phyloP scores from a whole-genome alignment of 2,888 invertebrate species.

The Zonitis immaculata region DNA sequence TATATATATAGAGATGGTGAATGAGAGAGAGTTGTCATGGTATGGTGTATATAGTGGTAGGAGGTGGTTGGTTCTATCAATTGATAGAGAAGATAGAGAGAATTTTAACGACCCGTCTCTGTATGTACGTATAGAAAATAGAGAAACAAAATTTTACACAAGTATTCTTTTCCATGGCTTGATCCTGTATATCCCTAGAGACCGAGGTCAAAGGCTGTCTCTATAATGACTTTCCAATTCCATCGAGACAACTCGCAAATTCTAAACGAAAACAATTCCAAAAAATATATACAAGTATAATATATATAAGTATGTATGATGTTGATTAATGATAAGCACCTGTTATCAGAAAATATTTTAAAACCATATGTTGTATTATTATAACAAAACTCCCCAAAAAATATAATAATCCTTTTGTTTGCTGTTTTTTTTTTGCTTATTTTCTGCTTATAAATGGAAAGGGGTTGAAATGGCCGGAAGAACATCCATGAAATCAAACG shows the following conservation, averaged over 20 bases:
- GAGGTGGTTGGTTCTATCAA: not conserved
- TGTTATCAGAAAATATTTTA: not conserved
- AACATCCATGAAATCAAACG: constrained; percentile 34
- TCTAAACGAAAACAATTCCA: constrained; percentile 3
- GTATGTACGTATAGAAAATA: not conserved
- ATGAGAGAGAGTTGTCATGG: too few species aligned
- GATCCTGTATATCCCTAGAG: constrained; percentile 42
- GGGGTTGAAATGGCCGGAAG: constrained; percentile 30
- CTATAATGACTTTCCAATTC: constrained; percentile 50
- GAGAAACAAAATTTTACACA: not conserved
- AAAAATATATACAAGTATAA: too few species aligned
- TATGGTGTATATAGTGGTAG: too few species aligned
- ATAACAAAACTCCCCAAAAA: not conserved
- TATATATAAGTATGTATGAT: too few species aligned
- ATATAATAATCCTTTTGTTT: not conserved
- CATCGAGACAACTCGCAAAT: constrained; percentile 33
- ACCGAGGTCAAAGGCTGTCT: constrained; percentile 46
- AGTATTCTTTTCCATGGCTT: constrained; percentile 37
- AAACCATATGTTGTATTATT: not conserved
- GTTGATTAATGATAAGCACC: not conserved
- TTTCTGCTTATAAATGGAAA: not conserved
- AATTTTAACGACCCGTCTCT: not conserved
- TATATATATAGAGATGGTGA: too few species aligned
- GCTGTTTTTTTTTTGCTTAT: not conserved
- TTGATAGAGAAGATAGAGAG: not conserved